Base-by-base conservation (phyloP, 2,113 vertebrate species). In the Prietella phreatophila region DNA sequence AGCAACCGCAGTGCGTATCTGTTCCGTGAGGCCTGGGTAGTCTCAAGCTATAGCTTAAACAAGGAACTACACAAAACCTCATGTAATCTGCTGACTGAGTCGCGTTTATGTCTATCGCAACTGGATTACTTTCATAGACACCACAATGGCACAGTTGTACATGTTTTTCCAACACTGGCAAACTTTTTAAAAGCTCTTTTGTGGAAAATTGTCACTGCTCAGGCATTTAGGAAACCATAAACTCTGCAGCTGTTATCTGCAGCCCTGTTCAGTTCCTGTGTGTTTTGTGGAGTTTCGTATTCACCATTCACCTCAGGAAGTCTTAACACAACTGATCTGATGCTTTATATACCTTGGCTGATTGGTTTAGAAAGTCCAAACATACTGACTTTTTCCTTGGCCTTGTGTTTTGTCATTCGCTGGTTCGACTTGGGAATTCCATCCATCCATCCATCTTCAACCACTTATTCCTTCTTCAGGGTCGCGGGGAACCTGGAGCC, bases 1-100 rank as follows among this genome's bases (percentile, higher is more conserved):
- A 83, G 53, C 90, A 71, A 89, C 87, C 85, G 85, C 88, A 67
- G 27, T 36, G 42, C 50, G 76, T 73, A 76, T 90, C 75, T 86
- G 47, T 65, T 90, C 79, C 50, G 39, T 67, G 30, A 87, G 84
- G 55, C 78, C 79, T 7, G 0, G 19, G 63, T 63, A 83, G 20
- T 84, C 61, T 33, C 76, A 55, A 17, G 42, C 1, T 61, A 30
- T 79, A 39, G 27, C 30, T 73, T 39, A 47, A 53, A 84, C 27
- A 53, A 79, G 81, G 78, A 83, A 86, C 88, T 85, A 53, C 27
- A n/a, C 36, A 58, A 4, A 36, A 50, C 14, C 39, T 71, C 30
- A 47, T 13, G 47, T 33, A 25, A 76, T 78, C 36, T 67, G n/a
- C 47, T 53, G 1, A 56, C 71, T 79, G 20, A 60, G 8, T 76